Conservation (phyloP, 2,113 vertebrate species). For the Lophochroa leadbeateri region DNA sequence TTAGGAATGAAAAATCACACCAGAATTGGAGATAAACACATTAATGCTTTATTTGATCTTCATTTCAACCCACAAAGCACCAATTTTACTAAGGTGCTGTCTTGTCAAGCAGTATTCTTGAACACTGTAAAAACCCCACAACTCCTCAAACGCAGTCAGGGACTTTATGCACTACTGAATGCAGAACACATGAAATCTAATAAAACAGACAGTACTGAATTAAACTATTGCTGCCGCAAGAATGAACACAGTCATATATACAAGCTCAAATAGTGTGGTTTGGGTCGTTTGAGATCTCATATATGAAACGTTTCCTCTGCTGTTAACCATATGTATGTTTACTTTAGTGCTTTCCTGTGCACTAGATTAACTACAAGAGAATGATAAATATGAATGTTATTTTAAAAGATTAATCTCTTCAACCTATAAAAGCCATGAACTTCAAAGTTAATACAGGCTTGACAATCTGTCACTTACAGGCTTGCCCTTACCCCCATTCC, state of each 20-base stretch:
- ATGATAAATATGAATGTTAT: neutral
- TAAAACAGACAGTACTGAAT: neutral
- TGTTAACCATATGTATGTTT: neutral
- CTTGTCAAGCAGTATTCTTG: neutral
- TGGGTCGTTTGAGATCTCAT: neutral
- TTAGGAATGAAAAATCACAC: neutral
- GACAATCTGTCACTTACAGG: neutral
- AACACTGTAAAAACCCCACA: neutral
- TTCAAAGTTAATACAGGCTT: neutral
- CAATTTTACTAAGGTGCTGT: rapidly evolving
- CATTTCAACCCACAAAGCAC: neutral
- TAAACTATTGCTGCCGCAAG: neutral
- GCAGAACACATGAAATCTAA: neutral
- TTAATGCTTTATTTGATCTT: neutral
- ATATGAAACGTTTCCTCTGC: neutral
- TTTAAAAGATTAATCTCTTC: constrained; percentile 31
- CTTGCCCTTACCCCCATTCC: neutral
- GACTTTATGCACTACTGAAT: neutral
- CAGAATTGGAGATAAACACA: neutral
- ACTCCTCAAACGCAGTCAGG: neutral
- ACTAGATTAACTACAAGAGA: neutral
- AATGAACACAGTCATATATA: neutral
- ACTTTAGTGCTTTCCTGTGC: neutral
- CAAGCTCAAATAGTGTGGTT: neutral
- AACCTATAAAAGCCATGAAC: neutral